phyloP scores from a whole-genome alignment of 2,113 vertebrate genomes.

The Tringa solitaria region DNA sequence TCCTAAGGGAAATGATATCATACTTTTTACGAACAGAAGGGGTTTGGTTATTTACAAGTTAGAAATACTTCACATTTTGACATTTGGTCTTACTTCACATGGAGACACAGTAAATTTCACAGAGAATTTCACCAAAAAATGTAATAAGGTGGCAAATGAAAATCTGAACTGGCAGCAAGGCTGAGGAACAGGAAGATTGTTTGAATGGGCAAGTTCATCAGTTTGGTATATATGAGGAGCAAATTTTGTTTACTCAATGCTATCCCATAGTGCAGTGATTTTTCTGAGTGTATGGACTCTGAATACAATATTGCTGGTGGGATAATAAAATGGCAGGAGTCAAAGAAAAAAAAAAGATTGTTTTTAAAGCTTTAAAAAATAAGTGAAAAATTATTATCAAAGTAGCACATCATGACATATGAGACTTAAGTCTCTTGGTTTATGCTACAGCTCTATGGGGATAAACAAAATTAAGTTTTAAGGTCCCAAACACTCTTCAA shows the following conservation, averaged over 20 bases:
- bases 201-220: neutral
- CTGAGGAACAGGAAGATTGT: neutral
- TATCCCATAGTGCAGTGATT: neutral
- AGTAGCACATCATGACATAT: neutral
- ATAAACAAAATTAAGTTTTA: neutral
- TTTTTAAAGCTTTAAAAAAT: neutral
- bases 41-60: neutral
- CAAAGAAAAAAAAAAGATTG: neutral
- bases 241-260: neutral
- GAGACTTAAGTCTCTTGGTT: neutral
- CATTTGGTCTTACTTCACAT: neutral
- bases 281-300: neutral
- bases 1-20: neutral
- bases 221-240: neutral
- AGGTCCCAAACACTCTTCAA: neutral
- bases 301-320: neutral
- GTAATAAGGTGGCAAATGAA: neutral
- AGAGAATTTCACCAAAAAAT: neutral
- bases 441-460: neutral
- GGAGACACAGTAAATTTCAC: neutral
- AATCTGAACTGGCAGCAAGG: neutral
- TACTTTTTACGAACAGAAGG: neutral
- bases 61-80: neutral
- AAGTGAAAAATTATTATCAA: neutral
- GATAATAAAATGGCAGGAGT: neutral